Conservation (phyloP, 2,888 invertebrate genomes). For the Mythimna ferrago region DNA sequence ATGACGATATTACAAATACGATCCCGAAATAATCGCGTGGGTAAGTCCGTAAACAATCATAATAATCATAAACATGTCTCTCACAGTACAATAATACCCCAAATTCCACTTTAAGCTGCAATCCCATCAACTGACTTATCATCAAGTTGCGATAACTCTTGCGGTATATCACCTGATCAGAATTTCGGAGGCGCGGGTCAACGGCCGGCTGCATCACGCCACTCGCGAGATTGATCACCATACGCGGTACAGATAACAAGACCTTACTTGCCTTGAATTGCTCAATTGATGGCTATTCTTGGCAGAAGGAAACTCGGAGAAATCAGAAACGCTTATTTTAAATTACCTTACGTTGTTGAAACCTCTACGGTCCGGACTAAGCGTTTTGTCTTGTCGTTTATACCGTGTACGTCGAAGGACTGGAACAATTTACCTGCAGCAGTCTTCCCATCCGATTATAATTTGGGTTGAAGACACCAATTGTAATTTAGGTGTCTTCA, state of each 20-base stretch:
- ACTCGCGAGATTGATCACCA: slow-evolving; percentile 65
- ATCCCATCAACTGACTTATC: slow-evolving; percentile 19
- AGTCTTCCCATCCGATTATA: too few relatives aligned
- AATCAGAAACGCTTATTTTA: too few relatives aligned
- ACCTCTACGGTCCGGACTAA: too few relatives aligned
- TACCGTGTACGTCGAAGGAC: too few relatives aligned
- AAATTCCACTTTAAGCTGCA: slow-evolving; percentile 12
- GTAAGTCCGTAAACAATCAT: slow-evolving; percentile 11
- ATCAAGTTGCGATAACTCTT: slow-evolving; percentile 29
- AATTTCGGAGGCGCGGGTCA: slow-evolving; percentile 53
- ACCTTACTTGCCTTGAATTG: slow-evolving; percentile 38
- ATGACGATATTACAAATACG: too few relatives aligned
- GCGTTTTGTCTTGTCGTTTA: too few relatives aligned
- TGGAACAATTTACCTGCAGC: too few relatives aligned
- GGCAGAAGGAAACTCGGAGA: slow-evolving; percentile 9
- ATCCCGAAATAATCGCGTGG: neutral
- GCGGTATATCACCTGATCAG: slow-evolving; percentile 54
- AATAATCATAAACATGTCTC: neutral
- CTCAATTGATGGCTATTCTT: slow-evolving; percentile 47
- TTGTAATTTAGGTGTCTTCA: too few relatives aligned
- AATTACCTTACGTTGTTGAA: too few relatives aligned
- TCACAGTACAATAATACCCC: neutral
- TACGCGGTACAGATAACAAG: slow-evolving; percentile 47
- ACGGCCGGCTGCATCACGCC: slow-evolving; percentile 59
- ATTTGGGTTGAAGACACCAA: too few relatives aligned